phyloP scores from a whole-genome alignment of 2,888 invertebrate species.

The Heliconius aoede region DNA sequence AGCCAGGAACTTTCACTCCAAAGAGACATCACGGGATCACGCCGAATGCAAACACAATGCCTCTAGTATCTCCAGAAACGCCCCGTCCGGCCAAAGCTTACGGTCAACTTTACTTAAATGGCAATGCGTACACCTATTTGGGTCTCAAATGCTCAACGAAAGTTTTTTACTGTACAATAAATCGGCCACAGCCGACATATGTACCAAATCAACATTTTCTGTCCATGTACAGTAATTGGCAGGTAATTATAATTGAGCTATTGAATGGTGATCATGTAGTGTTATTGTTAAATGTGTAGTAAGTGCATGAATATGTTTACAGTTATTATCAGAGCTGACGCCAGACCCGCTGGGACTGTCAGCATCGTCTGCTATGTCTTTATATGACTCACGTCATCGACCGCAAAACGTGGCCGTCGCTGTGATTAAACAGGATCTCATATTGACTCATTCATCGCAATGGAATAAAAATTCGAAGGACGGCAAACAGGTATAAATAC shows the following conservation, averaged over 20 bases:
- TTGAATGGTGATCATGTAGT: conserved; percentile 38
- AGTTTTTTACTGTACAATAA: conserved; percentile 95
- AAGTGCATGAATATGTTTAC: conserved; percentile 67
- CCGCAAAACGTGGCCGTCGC: conserved; percentile 85
- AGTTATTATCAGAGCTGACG: conserved; percentile 87
- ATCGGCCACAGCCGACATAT: conserved; percentile 97
- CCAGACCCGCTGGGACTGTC: conserved; percentile 87
- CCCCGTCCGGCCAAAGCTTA: conserved; percentile 95
- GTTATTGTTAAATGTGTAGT: conserved; percentile 51
- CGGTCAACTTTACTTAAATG: conserved; percentile 94
- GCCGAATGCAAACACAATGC: conserved; percentile 91
- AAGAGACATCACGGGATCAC: conserved; percentile 93
- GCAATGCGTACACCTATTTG: conserved; percentile 95
- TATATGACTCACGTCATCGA: conserved; percentile 92
- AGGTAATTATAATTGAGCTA: conserved; percentile 77
- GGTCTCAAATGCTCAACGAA: conserved; percentile 95
- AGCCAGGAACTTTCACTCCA: conserved; percentile 92
- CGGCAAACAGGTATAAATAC: conserved; percentile 67
- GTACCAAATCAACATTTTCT: conserved; percentile 94
- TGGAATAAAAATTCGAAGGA: conserved; percentile 80
- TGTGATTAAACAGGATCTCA: conserved; percentile 84
- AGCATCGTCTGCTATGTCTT: conserved; percentile 86
- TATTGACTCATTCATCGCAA: conserved; percentile 86
- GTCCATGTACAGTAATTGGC: conserved; percentile 99
- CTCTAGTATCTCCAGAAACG: conserved; percentile 95